A percentile compares a stretch with the other conserved stretches of the same genome.
phyloP scores from a whole-genome alignment of 2,113 vertebrate genomes.

The Typhlomys cinereus region DNA sequence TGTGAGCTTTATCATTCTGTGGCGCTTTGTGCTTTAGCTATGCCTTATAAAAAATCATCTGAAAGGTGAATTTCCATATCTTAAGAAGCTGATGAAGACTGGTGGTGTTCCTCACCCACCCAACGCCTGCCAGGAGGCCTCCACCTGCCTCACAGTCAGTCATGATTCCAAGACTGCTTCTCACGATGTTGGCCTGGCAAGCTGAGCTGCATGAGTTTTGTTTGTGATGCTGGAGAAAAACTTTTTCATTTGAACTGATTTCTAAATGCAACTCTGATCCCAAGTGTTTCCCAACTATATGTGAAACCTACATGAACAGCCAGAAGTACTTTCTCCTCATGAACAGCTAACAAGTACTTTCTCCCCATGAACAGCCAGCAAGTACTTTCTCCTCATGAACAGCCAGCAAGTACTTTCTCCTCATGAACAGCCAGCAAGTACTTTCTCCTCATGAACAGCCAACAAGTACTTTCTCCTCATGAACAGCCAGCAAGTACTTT shows the following conservation, averaged over 20 bases:
- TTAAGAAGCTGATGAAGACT: constrained; percentile 11
- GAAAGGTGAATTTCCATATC: not conserved
- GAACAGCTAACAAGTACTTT: too few relatives aligned
- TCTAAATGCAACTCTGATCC: constrained; percentile 17
- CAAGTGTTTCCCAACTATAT: not conserved
- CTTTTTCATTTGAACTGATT: constrained; percentile 30
- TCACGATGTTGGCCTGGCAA: not conserved
- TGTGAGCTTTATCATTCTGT: not conserved
- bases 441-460: too few relatives aligned
- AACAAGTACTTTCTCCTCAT: too few relatives aligned
- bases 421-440: too few relatives aligned
- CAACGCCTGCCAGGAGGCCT: not conserved
- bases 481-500: too few relatives aligned
- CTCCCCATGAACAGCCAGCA: too few relatives aligned
- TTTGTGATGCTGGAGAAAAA: not conserved
- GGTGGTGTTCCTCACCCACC: not conserved
- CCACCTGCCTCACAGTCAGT: not conserved
- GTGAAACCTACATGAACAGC: not conserved
- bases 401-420: too few relatives aligned
- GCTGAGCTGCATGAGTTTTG: not conserved
- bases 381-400: too few relatives aligned
- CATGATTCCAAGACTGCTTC: not conserved
- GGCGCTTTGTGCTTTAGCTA: not conserved
- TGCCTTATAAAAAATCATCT: not conserved
- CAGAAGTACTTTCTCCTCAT: too few relatives aligned